A percentile compares a stretch with the other conserved stretches of the same genome.
These are phyloP conservation scores for Macrochelys suwanniensis DNA, from an alignment of 2,797 vertebrate genomes.

Conservation along the genomic window DNA sequence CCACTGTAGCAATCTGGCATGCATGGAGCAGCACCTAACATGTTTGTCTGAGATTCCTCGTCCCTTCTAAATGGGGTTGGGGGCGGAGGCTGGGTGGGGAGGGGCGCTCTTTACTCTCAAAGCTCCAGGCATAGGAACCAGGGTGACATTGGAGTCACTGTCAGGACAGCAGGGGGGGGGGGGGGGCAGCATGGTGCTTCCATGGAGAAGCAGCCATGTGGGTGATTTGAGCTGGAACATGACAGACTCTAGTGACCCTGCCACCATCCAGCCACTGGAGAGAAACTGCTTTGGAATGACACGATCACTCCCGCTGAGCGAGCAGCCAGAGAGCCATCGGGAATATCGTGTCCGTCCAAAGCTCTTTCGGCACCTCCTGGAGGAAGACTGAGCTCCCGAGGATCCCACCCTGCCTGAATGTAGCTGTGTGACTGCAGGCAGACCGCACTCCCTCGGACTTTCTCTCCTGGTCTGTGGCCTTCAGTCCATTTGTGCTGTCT, in stretches of 20 bases:
- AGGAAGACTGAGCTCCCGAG: neutral
- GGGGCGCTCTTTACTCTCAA: no score
- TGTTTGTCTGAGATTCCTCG: neutral
- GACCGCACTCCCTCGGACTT: no score
- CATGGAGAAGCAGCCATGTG: neutral
- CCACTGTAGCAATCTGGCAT: neutral
- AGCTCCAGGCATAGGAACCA: no score
- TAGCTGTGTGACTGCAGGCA: no score
- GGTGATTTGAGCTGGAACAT: neutral
- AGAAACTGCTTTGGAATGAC: slow-evolving; percentile 94
- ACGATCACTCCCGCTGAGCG: slow-evolving; percentile 99
- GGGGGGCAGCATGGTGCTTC: no score
- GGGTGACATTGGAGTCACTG: no score
- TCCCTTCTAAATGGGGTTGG: neutral
- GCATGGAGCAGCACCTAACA: no score
- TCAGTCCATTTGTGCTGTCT: no score
- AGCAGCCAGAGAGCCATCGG: slow-evolving; percentile 88
- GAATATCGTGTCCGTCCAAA: slow-evolving; percentile 97
- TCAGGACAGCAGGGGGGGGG: no score
- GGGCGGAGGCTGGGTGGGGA: no score
- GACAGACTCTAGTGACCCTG: neutral
- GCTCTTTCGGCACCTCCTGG: slow-evolving; percentile 79
- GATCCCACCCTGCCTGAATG: no score
- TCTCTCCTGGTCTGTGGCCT: no score
- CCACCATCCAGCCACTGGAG: neutral